Percentiles rank a stretch among this genome's conserved stretches.
Conservation (phyloP, 2,113 vertebrate genomes). For the Vombatus ursinus region DNA sequence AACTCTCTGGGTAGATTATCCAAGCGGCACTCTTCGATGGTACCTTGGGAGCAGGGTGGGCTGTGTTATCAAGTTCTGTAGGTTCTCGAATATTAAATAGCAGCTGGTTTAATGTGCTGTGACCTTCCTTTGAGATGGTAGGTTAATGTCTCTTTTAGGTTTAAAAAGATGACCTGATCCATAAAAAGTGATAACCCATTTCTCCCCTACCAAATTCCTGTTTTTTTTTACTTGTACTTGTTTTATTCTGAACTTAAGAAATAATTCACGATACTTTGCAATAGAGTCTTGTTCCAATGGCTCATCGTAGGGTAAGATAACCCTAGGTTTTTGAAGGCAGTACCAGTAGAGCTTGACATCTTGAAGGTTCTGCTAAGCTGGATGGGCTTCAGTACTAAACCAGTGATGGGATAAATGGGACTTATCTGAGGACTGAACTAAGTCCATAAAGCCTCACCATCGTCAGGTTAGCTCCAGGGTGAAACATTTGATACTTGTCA, state of each 20-base stretch:
- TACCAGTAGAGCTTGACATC: background rate
- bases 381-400: background rate
- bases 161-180: background rate
- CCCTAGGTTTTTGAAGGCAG: background rate
- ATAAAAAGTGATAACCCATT: background rate
- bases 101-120: background rate
- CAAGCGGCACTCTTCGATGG: slow-evolving; percentile 49
- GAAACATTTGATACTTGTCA: background rate
- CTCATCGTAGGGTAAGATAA: background rate
- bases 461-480: background rate
- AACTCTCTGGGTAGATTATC: slow-evolving; percentile 69
- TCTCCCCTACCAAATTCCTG: background rate
- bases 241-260: background rate
- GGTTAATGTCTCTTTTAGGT: background rate
- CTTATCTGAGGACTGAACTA: background rate
- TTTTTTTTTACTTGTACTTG: background rate
- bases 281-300: background rate
- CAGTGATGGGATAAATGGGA: background rate
- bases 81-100: slow-evolving; percentile 44
- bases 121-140: background rate
- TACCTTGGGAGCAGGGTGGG: slow-evolving; percentile 39
- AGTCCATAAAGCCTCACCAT: background rate
- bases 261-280: background rate
- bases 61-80: slow-evolving; percentile 38
- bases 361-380: background rate